Conservation (phyloP, 2,888 invertebrate species). For the Notodonta dromedarius region DNA sequence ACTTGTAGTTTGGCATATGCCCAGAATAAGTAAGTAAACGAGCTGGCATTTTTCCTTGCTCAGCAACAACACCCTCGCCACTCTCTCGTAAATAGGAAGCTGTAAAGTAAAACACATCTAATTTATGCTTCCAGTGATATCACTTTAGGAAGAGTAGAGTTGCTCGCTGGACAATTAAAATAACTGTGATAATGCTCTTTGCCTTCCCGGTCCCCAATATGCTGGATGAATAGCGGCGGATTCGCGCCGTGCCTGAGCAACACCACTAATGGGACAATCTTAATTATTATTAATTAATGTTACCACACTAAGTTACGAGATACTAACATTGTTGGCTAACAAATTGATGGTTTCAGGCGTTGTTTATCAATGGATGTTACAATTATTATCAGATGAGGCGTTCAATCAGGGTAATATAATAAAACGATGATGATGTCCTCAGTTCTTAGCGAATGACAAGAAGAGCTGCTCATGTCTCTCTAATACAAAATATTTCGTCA, state of each 20-base stretch:
- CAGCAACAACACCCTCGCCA: constrained; percentile 16
- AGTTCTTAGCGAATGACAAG: neutral
- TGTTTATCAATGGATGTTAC: neutral
- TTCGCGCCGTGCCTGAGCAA: constrained; percentile 17
- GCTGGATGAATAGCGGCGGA: constrained; percentile 22
- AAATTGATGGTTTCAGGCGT: constrained; percentile 5
- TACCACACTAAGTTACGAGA: constrained; percentile 10
- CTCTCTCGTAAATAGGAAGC: constrained; percentile 11
- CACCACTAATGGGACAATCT: constrained; percentile 27
- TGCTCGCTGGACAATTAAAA: constrained; percentile 12
- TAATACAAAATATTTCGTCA: too few relatives aligned
- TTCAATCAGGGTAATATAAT: neutral
- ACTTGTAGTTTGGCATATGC: constrained; percentile 24
- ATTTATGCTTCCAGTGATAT: constrained; percentile 5
- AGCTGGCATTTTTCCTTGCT: constrained; percentile 25
- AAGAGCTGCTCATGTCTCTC: too few relatives aligned
- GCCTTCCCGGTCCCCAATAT: constrained; percentile 19
- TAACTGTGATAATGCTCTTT: constrained; percentile 8
- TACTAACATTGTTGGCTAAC: constrained; percentile 12
- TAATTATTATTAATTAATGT: constrained; percentile 36
- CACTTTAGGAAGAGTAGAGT: constrained; percentile 1
- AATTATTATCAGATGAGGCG: neutral
- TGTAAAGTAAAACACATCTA: constrained; percentile 13
- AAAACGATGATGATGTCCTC: neutral
- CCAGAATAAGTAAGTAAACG: constrained; percentile 21